These are phyloP conservation scores for Eretmocerus hayati DNA, from an alignment of 2,888 invertebrate species.

Conservation along the genomic window DNA sequence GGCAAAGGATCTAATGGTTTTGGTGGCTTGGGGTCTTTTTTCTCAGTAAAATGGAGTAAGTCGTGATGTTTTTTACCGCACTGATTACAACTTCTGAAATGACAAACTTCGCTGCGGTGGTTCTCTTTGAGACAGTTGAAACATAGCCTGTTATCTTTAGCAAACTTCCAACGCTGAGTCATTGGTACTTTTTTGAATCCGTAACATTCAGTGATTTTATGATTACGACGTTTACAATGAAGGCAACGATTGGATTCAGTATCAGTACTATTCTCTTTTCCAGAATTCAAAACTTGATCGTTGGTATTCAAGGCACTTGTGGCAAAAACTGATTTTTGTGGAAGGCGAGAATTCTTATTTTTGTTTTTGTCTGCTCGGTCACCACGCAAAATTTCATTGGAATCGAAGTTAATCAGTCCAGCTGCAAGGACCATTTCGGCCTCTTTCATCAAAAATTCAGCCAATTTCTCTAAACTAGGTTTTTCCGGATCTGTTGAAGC, in stretches of 20 bases:
- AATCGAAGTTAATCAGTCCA: background rate
- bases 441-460: background rate
- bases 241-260: background rate
- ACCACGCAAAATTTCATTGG: background rate
- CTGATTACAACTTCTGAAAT: background rate
- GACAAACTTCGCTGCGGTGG: background rate
- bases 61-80: background rate
- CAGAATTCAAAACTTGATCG: background rate
- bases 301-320: background rate
- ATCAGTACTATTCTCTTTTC: background rate
- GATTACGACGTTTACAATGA: background rate
- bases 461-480: background rate
- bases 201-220: background rate
- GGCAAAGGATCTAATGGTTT: background rate
- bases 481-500: background rate
- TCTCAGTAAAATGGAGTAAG: background rate
- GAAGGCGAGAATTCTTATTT: background rate
- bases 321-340: background rate
- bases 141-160: background rate
- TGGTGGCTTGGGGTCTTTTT: background rate
- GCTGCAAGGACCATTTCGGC: background rate
- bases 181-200: background rate
- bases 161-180: background rate
- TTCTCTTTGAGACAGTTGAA: background rate
- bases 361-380: background rate